Evolutionary conservation across 2,797 vertebrate genomes (phyloP).

Genomic region (Cryptoprocta ferox): DNA sequence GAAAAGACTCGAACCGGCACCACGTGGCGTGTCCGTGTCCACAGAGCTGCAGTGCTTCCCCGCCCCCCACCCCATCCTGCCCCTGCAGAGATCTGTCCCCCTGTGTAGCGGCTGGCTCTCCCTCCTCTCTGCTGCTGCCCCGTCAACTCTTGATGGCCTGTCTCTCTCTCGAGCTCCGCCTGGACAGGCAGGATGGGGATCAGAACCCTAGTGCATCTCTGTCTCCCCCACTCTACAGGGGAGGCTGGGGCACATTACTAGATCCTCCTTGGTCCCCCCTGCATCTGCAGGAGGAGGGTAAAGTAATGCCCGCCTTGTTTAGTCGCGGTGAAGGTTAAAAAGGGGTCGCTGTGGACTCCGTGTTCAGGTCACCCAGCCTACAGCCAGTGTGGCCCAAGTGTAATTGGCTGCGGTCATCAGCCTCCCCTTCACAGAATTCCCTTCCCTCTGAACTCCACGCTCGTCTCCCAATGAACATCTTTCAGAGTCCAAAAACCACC

Average conservation of each 20-base stretch:
- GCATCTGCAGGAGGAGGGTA: background rate
- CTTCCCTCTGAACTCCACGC: background rate
- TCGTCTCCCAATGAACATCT: background rate
- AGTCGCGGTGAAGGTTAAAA: background rate
- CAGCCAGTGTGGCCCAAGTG: background rate
- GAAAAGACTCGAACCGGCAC: background rate
- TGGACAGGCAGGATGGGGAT: background rate
- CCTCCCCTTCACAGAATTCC: rapidly evolving
- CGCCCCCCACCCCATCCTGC: too few species aligned
- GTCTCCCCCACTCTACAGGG: background rate
- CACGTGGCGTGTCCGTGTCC: background rate
- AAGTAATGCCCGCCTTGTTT: background rate
- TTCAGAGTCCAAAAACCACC: background rate
- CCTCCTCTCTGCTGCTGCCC: background rate
- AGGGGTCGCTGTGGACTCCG: too few species aligned
- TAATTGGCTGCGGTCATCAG: background rate
- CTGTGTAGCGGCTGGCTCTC: background rate
- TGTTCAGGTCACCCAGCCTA: background rate
- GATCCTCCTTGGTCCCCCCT: background rate
- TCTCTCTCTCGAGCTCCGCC: background rate
- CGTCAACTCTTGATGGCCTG: background rate
- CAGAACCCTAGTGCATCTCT: background rate
- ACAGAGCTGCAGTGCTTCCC: rapidly evolving
- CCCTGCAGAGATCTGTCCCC: background rate
- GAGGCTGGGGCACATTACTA: background rate